Conservation (phyloP, 2,797 vertebrate genomes). For the Pterois miles region DNA sequence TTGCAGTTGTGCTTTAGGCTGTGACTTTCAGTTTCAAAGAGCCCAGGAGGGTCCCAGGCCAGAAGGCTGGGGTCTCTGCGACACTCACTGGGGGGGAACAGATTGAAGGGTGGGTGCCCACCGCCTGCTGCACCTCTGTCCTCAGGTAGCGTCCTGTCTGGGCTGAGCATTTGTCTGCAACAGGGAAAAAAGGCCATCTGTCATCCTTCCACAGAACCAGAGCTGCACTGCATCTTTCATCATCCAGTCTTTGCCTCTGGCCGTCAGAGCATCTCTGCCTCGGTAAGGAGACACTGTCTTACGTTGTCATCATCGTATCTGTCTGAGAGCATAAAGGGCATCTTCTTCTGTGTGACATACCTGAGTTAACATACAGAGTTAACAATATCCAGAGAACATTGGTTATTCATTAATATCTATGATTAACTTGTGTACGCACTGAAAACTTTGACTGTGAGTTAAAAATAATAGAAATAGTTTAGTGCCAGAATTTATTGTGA, state of each 20-base stretch:
- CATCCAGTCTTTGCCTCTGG: constrained; percentile 15
- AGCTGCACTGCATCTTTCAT: constrained; percentile 4
- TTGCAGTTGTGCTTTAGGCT: constrained; percentile 75
- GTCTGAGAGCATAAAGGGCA: neutral
- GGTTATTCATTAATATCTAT: neutral
- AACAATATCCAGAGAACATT: neutral
- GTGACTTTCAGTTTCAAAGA: constrained; percentile 57
- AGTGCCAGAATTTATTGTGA: neutral
- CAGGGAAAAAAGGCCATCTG: neutral
- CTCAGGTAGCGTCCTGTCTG: constrained; percentile 17
- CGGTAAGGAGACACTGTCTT: constrained; percentile 59
- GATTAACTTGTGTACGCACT: neutral
- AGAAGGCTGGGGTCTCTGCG: constrained; percentile 17
- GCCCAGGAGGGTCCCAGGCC: constrained; percentile 43
- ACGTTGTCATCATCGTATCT: neutral
- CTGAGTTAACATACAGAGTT: neutral
- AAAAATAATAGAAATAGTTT: neutral
- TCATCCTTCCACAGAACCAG: constrained; percentile 17
- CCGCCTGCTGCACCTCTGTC: constrained; percentile 38
- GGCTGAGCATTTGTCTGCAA: neutral
- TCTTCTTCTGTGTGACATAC: neutral
- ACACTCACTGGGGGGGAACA: constrained; percentile 1
- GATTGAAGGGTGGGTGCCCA: constrained; percentile 2
- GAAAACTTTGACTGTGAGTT: neutral
- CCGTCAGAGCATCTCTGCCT: constrained; percentile 51